A percentile compares a stretch with the other conserved stretches of the same genome.
These are phyloP conservation scores for Eriocheir sinensis DNA, from an alignment of 1,140 invertebrate species.

Conservation along the genomic window DNA sequence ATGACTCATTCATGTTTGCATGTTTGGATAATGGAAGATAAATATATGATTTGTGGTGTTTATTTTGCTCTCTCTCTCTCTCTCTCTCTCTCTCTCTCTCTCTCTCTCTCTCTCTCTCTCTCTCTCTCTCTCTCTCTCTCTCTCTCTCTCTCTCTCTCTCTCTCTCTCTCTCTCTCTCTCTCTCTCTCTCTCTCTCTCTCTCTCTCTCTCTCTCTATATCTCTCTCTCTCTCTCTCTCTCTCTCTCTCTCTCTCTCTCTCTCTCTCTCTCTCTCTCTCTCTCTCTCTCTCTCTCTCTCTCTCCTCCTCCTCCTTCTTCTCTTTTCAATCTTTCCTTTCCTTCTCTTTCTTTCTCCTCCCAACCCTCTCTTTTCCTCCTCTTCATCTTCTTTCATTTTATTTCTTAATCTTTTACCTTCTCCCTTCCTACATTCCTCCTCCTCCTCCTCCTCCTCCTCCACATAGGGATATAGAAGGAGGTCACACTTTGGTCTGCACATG, in stretches of 20 bases:
- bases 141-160: neutral
- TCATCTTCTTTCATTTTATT: too few species aligned
- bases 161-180: neutral
- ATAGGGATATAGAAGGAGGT: too few species aligned
- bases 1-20: too few species aligned
- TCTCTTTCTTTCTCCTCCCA: neutral
- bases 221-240: neutral
- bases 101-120: neutral
- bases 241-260: neutral
- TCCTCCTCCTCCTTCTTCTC: neutral
- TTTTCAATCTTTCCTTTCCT: neutral
- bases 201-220: neutral
- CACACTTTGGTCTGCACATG: too few species aligned
- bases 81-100: neutral
- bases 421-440: neutral
- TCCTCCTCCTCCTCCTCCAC: neutral
- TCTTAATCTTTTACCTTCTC: too few species aligned
- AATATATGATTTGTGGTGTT: too few species aligned
- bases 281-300: neutral
- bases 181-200: neutral
- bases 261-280: neutral
- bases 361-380: too few species aligned
- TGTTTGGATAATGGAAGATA: too few species aligned
- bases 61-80: neutral
- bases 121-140: too few species aligned